phyloP scores from a whole-genome alignment of 2,113 vertebrate species.

The Pycnonotus jocosus region DNA sequence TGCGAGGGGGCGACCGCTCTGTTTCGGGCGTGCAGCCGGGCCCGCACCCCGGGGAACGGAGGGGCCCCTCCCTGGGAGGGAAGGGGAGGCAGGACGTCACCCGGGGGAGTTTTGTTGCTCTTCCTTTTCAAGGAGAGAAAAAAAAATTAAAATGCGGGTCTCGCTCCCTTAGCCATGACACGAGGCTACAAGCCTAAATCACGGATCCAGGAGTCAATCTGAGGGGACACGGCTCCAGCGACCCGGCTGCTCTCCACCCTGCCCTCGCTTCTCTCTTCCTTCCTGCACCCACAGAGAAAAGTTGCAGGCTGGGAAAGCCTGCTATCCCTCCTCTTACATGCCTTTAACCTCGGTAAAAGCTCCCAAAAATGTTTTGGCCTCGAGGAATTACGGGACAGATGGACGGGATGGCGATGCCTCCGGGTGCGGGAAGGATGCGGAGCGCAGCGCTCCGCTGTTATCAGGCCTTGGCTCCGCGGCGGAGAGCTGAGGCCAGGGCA shows the following conservation, averaged over 20 bases:
- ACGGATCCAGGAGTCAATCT: accelerated
- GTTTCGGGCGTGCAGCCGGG: neutral
- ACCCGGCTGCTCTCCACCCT: neutral
- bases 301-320: neutral
- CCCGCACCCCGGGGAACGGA: neutral
- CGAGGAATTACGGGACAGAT: neutral
- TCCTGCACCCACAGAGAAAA: neutral
- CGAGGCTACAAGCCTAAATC: neutral
- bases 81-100: neutral
- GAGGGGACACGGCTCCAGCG: neutral
- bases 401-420: neutral
- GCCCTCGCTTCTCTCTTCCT: neutral
- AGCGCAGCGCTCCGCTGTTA: conserved; percentile 39
- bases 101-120: neutral
- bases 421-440: neutral
- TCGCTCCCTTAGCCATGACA: neutral
- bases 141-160: neutral
- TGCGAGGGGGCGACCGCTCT: accelerated
- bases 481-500: conserved; percentile 63
- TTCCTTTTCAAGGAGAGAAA: neutral
- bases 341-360: neutral
- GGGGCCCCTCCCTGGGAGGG: neutral
- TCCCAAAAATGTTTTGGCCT: neutral
- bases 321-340: neutral
- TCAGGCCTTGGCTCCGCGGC: conserved; percentile 33